phyloP scores from a whole-genome alignment of 2,797 vertebrate species.

The Sternotherus odoratus region DNA sequence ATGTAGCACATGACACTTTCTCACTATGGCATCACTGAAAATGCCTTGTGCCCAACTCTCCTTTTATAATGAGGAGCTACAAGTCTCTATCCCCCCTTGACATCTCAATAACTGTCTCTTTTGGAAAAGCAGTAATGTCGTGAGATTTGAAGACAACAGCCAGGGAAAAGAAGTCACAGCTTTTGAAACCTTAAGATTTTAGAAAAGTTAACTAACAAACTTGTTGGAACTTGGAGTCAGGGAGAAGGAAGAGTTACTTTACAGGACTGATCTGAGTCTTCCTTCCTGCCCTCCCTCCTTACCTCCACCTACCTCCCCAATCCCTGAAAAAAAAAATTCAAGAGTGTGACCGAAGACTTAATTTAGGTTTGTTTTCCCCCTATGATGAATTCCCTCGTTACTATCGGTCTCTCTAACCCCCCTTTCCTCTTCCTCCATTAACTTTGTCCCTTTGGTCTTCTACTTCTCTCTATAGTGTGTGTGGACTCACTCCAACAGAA shows the following conservation, averaged over 20 bases:
- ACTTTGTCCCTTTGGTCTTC: neutral
- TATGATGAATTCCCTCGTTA: neutral
- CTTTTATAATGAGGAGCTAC: neutral
- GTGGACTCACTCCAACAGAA: neutral
- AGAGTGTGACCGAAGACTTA: neutral
- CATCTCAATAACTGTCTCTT: neutral
- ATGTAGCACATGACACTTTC: neutral
- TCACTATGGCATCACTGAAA: neutral
- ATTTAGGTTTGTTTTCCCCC: neutral
- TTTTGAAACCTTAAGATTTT: neutral
- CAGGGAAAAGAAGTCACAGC: neutral
- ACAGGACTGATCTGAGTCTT: neutral
- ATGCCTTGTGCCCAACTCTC: neutral
- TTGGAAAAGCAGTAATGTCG: neutral
- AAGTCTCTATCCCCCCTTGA: neutral
- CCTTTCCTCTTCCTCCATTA: neutral
- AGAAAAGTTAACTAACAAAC: neutral
- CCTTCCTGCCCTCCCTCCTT: too few species aligned
- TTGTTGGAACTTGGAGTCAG: neutral
- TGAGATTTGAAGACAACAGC: neutral
- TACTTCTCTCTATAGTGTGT: neutral
- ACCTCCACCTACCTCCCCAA: rapidly evolving
- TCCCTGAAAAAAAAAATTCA: rapidly evolving
- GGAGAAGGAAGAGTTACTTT: neutral
- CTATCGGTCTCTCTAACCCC: neutral